Conservation (phyloP, 2,888 invertebrate species). For the Syritta pipiens region DNA sequence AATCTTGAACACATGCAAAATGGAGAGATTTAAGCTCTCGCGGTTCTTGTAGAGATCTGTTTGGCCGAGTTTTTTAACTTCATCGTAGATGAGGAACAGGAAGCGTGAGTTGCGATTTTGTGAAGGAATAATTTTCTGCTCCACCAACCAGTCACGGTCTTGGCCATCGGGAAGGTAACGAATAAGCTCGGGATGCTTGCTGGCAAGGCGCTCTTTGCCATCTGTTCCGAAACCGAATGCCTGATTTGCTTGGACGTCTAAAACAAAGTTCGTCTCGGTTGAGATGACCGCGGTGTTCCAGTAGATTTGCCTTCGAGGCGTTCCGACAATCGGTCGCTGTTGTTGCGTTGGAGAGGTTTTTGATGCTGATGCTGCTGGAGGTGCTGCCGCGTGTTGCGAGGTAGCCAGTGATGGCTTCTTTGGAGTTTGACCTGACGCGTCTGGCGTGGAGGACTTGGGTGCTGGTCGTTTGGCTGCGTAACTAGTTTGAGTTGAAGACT, state of each 20-base stretch:
- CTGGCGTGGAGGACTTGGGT: conserved; percentile 51
- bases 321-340: conserved; percentile 23
- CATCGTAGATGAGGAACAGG: conserved; percentile 82
- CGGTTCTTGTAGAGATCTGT: conserved; percentile 81
- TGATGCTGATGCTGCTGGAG: not conserved
- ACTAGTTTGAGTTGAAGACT: conserved; percentile 64
- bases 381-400: conserved; percentile 36
- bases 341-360: conserved; percentile 51
- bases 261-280: conserved; percentile 82
- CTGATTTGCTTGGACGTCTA: conserved; percentile 80
- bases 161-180: conserved; percentile 84
- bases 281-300: conserved; percentile 83
- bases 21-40: conserved; percentile 76
- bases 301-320: conserved; percentile 77
- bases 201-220: conserved; percentile 82
- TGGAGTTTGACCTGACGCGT: conserved; percentile 26
- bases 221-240: conserved; percentile 78
- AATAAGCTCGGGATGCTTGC: conserved; percentile 84
- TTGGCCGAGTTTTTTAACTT: conserved; percentile 82
- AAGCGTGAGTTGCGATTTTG: conserved; percentile 83
- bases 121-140: conserved; percentile 82
- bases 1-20: conserved; percentile 80
- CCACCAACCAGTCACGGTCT: conserved; percentile 84
- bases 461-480: conserved; percentile 74
- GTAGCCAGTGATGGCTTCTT: conserved; percentile 41